phyloP scores from a whole-genome alignment of 2,113 vertebrate species.

The Myxocyprinus asiaticus region DNA sequence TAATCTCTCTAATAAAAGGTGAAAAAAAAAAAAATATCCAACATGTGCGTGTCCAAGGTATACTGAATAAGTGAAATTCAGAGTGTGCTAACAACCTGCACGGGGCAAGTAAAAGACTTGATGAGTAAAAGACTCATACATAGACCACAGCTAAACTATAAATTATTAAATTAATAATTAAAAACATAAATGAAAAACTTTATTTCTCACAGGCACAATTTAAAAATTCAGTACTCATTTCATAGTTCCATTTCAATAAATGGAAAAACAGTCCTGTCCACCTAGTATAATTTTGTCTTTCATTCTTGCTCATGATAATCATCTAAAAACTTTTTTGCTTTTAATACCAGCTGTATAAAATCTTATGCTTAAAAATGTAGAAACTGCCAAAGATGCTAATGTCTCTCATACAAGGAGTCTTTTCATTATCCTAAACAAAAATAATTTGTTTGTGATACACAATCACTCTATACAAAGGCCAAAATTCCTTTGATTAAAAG shows the following conservation, averaged over 20 bases:
- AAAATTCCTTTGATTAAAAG: too few species aligned
- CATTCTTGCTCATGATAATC: background rate
- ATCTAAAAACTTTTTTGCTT: background rate
- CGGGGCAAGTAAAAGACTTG: too few species aligned
- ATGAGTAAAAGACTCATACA: background rate
- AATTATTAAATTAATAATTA: background rate
- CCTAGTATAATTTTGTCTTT: background rate
- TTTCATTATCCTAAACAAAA: background rate
- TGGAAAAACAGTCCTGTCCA: background rate
- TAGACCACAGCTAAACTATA: background rate
- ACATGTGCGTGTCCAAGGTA: too few species aligned
- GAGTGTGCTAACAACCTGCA: background rate
- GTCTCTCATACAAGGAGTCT: background rate
- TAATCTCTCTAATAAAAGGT: too few species aligned
- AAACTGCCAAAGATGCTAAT: background rate
- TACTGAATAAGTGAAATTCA: too few species aligned
- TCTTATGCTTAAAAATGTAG: background rate
- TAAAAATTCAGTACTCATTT: background rate
- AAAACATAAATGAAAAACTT: constrained; percentile 5
- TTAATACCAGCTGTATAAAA: constrained; percentile 12
- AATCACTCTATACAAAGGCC: too few species aligned
- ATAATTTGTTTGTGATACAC: background rate
- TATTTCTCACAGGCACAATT: background rate
- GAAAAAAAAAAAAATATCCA: too few species aligned
- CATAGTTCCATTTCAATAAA: background rate